Evolutionary conservation across 92 coral and sea anemone genomes (phyloP).

Genomic region (Epizoanthus ramosus): DNA sequence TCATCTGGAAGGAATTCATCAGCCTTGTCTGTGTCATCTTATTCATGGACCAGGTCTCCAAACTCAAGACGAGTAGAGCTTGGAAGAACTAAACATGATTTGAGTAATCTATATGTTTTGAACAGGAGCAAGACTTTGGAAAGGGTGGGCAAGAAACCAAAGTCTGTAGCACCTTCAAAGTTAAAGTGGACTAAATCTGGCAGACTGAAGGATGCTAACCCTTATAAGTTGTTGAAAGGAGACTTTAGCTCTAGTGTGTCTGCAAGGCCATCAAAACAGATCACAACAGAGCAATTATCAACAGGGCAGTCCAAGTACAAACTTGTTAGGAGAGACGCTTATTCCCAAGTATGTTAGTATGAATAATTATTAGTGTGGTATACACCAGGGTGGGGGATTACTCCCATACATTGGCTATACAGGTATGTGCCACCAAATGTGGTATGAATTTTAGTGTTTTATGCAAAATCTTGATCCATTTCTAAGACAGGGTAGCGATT

Average conservation of each 20-base stretch:
- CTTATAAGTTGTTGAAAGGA: background rate
- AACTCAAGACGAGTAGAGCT: background rate
- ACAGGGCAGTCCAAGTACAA: constrained; percentile 21
- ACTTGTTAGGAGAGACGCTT: constrained; percentile 13
- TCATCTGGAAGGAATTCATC: background rate
- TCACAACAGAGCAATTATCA: background rate
- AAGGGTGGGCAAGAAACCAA: background rate
- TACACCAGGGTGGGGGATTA: too few relatives aligned
- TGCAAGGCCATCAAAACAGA: background rate
- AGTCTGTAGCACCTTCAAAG: background rate
- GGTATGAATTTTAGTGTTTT: too few relatives aligned
- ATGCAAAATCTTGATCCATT: too few relatives aligned
- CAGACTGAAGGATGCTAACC: background rate
- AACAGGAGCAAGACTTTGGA: background rate
- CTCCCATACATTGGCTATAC: too few relatives aligned
- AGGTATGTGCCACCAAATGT: too few relatives aligned
- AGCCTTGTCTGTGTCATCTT: background rate
- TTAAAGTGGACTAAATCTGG: constrained; percentile 7
- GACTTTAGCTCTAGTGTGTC: background rate
- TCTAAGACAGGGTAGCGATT: too few relatives aligned
- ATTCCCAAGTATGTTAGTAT: background rate
- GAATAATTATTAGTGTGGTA: too few relatives aligned
- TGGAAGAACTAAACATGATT: background rate
- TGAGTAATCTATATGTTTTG: background rate
- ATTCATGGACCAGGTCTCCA: constrained; percentile 19